A percentile compares a stretch with the other conserved stretches of the same genome.
Evolutionary conservation across 2,888 invertebrate genomes (phyloP).

Genomic region (Conops quadrifasciatus): DNA sequence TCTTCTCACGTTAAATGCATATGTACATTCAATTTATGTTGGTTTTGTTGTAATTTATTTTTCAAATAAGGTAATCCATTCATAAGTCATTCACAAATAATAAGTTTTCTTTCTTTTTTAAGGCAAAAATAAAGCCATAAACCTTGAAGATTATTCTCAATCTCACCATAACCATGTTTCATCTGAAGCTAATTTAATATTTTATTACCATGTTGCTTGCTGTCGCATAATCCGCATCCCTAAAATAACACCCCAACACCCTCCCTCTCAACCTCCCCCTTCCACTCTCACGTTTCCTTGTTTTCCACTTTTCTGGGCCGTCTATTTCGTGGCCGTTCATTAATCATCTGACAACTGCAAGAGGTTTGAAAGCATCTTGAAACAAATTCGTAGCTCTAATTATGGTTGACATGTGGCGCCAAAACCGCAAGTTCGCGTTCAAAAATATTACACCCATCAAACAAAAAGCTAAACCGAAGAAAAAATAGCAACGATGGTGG

Average conservation of each 20-base stretch:
- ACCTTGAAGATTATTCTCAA: too few species aligned
- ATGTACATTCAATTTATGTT: too few species aligned
- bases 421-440: slow-evolving; percentile 47
- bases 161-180: neutral
- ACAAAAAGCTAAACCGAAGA: neutral
- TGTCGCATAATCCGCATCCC: slow-evolving; percentile 18
- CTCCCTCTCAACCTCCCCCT: too few species aligned
- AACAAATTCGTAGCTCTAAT: slow-evolving; percentile 48
- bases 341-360: slow-evolving; percentile 54
- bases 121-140: too few species aligned
- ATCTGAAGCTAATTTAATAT: slow-evolving; percentile 12
- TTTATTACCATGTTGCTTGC: slow-evolving; percentile 3
- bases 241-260: neutral
- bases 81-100: neutral
- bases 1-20: too few species aligned
- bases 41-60: too few species aligned
- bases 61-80: neutral
- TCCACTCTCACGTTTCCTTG: neutral
- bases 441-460: slow-evolving; percentile 38
- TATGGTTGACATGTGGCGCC: slow-evolving; percentile 59
- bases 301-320: neutral
- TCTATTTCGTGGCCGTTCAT: slow-evolving; percentile 39
- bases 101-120: neutral
- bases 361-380: slow-evolving; percentile 37
- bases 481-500: neutral